Evolutionary conservation across 30 jellyfish, hydroid and myxozoan genomes (phyloP).

Genomic region (Mastigias papua): DNA sequence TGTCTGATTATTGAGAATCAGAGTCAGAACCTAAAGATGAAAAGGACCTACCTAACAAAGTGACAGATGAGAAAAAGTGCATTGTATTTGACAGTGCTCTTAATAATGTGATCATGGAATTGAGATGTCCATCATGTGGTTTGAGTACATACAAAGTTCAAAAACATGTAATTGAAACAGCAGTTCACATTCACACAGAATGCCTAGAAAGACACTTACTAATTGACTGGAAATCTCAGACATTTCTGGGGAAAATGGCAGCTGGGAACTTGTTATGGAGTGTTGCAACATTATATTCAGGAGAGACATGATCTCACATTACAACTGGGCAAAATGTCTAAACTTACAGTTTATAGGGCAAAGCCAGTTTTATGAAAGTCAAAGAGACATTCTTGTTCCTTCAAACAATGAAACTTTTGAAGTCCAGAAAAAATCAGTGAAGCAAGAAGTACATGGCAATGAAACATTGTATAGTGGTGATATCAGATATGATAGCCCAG

Average conservation of each 20-base stretch:
- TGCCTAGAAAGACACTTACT: constrained; percentile 20
- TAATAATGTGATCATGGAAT: not conserved
- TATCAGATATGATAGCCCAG: constrained; percentile 22
- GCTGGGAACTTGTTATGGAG: constrained; percentile 39
- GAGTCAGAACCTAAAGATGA: too few species aligned
- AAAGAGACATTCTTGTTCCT: constrained; percentile 9
- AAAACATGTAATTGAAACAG: not conserved
- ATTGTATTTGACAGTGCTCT: constrained; percentile 1
- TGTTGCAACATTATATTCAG: constrained; percentile 6
- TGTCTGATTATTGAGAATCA: too few species aligned
- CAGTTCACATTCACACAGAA: not conserved
- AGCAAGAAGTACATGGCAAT: constrained; percentile 1
- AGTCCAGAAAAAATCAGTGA: not conserved
- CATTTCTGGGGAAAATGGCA: constrained; percentile 8
- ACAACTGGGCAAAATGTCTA: not conserved
- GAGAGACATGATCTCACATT: constrained; percentile 5
- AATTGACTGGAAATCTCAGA: constrained; percentile 3
- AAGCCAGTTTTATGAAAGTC: constrained; percentile 10
- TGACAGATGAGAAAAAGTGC: not conserved
- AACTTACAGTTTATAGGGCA: constrained; percentile 16
- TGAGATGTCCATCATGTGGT: not conserved
- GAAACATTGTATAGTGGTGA: constrained; percentile 7
- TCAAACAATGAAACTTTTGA: not conserved
- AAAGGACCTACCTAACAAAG: not conserved
- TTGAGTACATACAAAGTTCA: not conserved